Evolutionary conservation across 2,113 vertebrate species (phyloP).

Genomic region (Atrichornis clamosus): DNA sequence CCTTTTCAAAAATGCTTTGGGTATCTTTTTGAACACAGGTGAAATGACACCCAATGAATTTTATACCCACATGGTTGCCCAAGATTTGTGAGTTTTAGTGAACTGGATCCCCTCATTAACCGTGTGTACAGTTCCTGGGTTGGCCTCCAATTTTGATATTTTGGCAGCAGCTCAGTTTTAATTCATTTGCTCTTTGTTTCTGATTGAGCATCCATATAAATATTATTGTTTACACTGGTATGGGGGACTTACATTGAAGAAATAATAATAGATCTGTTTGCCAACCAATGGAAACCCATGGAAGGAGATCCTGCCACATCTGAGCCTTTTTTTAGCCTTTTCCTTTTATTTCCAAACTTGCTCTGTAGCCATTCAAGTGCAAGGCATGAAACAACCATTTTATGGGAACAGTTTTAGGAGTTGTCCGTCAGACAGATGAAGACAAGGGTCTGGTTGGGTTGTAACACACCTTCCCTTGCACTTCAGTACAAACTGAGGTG

Average conservation of each 20-base stretch:
- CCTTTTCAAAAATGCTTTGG: background rate
- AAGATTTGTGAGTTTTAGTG: background rate
- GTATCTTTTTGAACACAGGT: background rate
- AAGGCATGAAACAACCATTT: background rate
- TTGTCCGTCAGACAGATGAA: background rate
- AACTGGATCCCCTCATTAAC: background rate
- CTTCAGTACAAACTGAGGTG: background rate
- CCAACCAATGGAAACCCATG: background rate
- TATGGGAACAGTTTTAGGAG: background rate
- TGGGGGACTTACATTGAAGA: background rate
- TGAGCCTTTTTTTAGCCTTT: background rate
- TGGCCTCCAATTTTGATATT: background rate
- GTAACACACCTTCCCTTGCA: background rate
- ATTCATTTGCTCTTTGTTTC: background rate
- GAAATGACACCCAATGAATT: background rate
- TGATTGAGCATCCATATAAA: background rate
- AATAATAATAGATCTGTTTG: background rate
- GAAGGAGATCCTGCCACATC: background rate
- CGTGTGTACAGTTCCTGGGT: rapidly evolving
- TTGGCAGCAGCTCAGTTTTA: background rate
- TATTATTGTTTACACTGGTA: background rate
- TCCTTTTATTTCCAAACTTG: background rate
- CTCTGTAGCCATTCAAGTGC: background rate
- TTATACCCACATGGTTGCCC: background rate
- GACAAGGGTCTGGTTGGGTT: background rate